Conservation (phyloP, 2,888 invertebrate genomes). For the Mechanitis mazaeus region DNA sequence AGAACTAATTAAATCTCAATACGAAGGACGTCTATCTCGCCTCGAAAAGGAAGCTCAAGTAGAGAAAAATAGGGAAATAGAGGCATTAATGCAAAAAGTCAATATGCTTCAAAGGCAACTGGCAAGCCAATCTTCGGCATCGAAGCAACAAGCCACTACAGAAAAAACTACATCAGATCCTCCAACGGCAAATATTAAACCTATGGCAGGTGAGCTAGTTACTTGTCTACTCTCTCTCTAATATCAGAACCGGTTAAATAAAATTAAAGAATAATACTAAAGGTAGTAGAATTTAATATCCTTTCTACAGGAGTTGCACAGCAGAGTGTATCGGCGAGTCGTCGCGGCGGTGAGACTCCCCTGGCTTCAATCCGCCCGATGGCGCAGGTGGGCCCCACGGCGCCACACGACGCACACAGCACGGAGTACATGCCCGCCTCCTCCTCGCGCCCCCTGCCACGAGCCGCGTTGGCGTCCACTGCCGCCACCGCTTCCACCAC, state of each 20-base stretch:
- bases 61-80: conserved; percentile 80
- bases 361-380: conserved; percentile 95
- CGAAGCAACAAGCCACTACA: conserved; percentile 76
- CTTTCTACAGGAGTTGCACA: conserved; percentile 55
- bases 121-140: conserved; percentile 81
- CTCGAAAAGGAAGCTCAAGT: conserved; percentile 82
- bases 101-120: conserved; percentile 83
- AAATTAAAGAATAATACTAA: conserved; percentile 3
- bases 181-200: conserved; percentile 94
- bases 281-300: background rate
- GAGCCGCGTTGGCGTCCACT: conserved; percentile 82
- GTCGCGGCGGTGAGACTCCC: conserved; percentile 87
- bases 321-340: conserved; percentile 72
- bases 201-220: conserved; percentile 85
- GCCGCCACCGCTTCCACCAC: conserved; percentile 77
- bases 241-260: background rate
- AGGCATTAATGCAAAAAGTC: conserved; percentile 82
- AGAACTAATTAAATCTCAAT: conserved; percentile 81
- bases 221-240: no score
- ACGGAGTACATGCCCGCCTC: conserved; percentile 92
- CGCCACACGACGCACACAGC: conserved; percentile 75
- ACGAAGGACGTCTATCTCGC: conserved; percentile 81
- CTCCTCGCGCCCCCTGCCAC: conserved; percentile 79
- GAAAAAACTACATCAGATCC: conserved; percentile 78
- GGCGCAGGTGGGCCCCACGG: conserved; percentile 88